Percentiles rank a stretch among this genome's conserved stretches.
These are phyloP conservation scores for Psittacula derbiana DNA, from an alignment of 2,797 vertebrate genomes.

Conservation along the genomic window DNA sequence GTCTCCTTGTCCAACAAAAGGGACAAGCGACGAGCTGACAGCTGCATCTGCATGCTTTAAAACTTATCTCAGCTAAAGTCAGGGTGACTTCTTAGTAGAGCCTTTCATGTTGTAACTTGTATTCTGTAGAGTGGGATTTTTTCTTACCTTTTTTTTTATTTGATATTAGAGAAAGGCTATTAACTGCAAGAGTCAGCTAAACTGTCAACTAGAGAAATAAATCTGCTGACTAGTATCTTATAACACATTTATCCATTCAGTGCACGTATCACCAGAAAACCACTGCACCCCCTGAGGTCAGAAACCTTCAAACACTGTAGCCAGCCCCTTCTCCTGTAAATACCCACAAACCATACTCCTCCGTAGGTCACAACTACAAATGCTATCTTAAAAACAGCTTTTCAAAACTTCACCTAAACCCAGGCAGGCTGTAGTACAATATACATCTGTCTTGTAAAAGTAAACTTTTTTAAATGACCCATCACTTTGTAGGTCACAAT, in stretches of 20 bases:
- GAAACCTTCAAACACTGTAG: not conserved
- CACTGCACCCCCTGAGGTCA: not conserved
- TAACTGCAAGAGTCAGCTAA: slow-evolving; percentile 26
- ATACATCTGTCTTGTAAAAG: not conserved
- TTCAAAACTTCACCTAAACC: not conserved
- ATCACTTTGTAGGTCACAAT: not conserved
- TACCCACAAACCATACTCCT: not conserved
- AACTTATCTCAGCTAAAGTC: slow-evolving; percentile 2
- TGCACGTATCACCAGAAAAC: not conserved
- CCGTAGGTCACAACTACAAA: not conserved
- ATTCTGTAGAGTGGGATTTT: not conserved
- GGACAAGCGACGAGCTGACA: not conserved
- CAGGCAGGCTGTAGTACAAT: not conserved
- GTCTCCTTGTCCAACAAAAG: not conserved
- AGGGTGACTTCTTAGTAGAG: slow-evolving; percentile 10
- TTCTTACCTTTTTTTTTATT: too few species aligned
- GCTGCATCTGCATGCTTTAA: not conserved
- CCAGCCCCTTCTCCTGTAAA: not conserved
- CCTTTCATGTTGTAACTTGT: not conserved
- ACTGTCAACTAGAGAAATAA: slow-evolving; percentile 11
- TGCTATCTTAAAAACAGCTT: not conserved
- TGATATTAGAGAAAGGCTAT: not conserved
- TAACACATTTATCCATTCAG: not conserved
- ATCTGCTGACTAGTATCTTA: slow-evolving; percentile 29
- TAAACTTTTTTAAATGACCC: not conserved